Evolutionary conservation across 2,797 vertebrate genomes (phyloP), one percentile per base, ranked within the genome.

Genomic region (Amniataba percoides): DNA sequence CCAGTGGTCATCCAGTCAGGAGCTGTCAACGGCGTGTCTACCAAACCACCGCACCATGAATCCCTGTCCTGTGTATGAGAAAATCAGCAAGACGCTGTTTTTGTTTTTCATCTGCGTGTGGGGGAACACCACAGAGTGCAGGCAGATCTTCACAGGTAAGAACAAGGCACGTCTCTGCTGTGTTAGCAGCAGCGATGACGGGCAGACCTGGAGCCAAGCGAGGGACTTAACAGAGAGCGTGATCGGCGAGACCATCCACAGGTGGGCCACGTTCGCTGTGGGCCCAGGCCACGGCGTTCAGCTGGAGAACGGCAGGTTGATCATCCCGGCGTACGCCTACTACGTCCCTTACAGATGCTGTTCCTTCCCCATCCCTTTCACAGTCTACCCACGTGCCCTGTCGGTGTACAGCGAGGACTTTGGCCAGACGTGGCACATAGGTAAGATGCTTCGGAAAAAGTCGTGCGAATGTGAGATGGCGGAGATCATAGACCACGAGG

Each of bases 241-340:
- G 52, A 82, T 97, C 0, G 96, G 96, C 0, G 11, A 88, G 0
- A 89, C 94, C 1, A 13, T 96, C 61, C 56, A 74, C 15, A 93
- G 77, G 0, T 99, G 97, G 96, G 97, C 97, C 81, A 99, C 98
- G 0, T 97, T 99, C 1, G 97, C 96, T 0, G 97, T 99, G 46
- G 97, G 98, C 1, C 98, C 98, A 0, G 98, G 98, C 5, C 98
- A 99, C 0, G 98, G 97, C 0, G 75, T 98, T 6, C 97, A 97
- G 86, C 84, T 97, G 80, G 82, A 83, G 39, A 96, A 93, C 0
- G 97, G 97, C 8, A 93, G 95, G 46, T 81, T 99, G 80, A 87
- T 98, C 14, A 88, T 99, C 56, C 98, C 98, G 0, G 96, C 97
- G 0, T 98, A 98, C 0, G 55, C 95, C 53, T 95, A 95, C 78